Conservation (phyloP, 1,140 invertebrate species). For the Orussus abietinus region DNA sequence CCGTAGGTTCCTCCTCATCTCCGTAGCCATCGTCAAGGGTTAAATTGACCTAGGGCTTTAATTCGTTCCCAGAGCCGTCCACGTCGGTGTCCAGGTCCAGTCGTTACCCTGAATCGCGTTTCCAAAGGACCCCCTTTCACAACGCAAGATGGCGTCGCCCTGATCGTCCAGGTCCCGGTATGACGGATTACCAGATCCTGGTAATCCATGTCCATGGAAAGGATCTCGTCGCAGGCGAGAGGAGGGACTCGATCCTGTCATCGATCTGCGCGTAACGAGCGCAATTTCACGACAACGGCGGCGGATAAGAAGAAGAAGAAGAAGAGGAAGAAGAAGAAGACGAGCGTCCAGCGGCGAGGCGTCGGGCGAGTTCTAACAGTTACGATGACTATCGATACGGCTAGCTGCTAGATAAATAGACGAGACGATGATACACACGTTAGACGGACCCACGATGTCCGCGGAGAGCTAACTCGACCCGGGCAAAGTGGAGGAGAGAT, state of each 20-base stretch:
- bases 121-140: too few species aligned
- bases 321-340: not conserved
- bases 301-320: not conserved
- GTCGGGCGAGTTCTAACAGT: constrained; percentile 1
- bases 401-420: constrained; percentile 38
- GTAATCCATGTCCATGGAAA: not conserved
- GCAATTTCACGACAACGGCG: too few species aligned
- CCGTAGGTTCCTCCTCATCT: too few species aligned
- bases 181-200: too few species aligned
- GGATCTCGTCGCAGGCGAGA: not conserved
- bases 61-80: too few species aligned
- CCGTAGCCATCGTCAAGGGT: too few species aligned
- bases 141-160: too few species aligned
- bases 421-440: constrained; percentile 41
- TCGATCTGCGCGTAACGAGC: not conserved
- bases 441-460: constrained; percentile 30
- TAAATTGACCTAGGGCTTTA: too few species aligned
- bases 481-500: not conserved
- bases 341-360: too few species aligned
- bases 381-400: constrained; percentile 14
- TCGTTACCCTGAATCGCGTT: too few species aligned
- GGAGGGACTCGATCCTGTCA: not conserved
- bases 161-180: too few species aligned
- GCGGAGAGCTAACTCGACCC: not conserved
- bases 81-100: too few species aligned